These are phyloP conservation scores for Gavia stellata DNA, from an alignment of 2,113 vertebrate species.

Conservation along the genomic window DNA sequence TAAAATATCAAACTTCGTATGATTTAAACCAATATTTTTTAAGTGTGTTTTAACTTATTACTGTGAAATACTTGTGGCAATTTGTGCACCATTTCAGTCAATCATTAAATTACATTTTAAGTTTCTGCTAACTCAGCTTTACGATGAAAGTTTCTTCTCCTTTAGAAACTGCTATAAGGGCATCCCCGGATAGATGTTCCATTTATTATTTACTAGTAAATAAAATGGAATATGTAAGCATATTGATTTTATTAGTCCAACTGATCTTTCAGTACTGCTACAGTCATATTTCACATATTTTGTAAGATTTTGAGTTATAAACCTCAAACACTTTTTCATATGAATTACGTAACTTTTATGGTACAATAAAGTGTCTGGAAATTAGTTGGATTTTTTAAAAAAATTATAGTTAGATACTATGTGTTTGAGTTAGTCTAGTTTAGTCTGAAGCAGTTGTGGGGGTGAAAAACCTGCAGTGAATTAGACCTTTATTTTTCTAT, in stretches of 20 bases:
- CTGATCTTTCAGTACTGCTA: background rate
- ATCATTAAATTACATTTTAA: background rate
- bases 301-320: background rate
- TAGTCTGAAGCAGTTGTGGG: background rate
- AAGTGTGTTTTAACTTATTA: background rate
- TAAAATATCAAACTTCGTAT: background rate
- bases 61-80: background rate
- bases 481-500: background rate
- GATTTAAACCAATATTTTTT: background rate
- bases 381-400: background rate
- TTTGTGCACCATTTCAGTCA: background rate
- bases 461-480: background rate
- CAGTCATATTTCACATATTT: background rate
- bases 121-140: background rate
- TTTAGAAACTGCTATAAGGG: background rate
- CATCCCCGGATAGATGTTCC: background rate
- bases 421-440: background rate
- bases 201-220: background rate
- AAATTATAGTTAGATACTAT: background rate
- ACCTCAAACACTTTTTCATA: background rate
- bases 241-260: conserved; percentile 6
- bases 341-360: background rate
- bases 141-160: background rate
- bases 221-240: background rate
- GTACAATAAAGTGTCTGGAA: background rate